phyloP scores from a whole-genome alignment of 2,113 vertebrate genomes.

The Nycticorax nycticorax region DNA sequence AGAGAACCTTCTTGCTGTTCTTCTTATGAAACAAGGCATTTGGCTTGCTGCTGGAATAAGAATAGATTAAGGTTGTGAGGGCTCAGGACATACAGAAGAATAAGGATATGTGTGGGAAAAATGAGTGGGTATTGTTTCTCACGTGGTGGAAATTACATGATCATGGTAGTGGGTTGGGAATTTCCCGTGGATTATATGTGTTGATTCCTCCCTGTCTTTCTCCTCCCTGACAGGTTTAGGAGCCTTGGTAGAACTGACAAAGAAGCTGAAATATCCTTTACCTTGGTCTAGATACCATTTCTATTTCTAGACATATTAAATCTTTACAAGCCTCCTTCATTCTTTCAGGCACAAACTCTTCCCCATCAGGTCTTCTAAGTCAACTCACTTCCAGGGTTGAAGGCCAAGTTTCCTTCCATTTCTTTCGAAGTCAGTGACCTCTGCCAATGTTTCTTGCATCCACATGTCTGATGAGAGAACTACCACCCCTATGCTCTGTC shows the following conservation, averaged over 20 bases:
- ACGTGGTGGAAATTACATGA: not conserved
- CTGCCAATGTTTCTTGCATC: not conserved
- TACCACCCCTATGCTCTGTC: rapidly evolving
- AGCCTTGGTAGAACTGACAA: not conserved
- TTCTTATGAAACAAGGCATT: not conserved
- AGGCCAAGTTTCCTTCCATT: not conserved
- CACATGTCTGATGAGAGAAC: rapidly evolving
- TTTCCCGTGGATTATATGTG: not conserved
- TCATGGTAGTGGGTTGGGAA: not conserved
- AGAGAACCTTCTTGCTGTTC: not conserved
- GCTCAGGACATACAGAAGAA: not conserved
- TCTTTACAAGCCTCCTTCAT: not conserved
- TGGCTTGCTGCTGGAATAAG: not conserved
- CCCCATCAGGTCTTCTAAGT: not conserved
- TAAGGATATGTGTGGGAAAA: not conserved
- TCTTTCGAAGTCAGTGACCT: not conserved
- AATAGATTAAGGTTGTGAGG: not conserved
- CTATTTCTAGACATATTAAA: not conserved
- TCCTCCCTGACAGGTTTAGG: not conserved
- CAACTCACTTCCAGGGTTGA: not conserved
- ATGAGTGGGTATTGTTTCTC: not conserved
- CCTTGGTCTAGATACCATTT: not conserved
- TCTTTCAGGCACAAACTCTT: not conserved
- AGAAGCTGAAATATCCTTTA: not conserved
- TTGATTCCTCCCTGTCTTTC: not conserved